These are phyloP conservation scores for Lindbergichthys nudifrons DNA, from an alignment of 2,797 vertebrate genomes.

Conservation along the genomic window DNA sequence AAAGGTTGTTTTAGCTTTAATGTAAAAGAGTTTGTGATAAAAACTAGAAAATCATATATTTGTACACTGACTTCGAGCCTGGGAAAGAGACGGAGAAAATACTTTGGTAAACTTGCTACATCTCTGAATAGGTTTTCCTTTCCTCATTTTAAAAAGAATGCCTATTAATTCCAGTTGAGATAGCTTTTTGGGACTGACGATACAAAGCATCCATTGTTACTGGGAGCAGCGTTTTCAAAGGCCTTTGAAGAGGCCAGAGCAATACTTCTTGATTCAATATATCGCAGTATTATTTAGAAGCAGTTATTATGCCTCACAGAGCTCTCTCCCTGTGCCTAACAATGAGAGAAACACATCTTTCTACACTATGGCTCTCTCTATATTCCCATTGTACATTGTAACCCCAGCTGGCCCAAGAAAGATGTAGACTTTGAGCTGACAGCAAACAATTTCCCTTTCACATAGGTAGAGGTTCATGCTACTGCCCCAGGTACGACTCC, in stretches of 20 bases:
- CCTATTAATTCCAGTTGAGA: conserved; percentile 89
- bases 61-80: conserved; percentile 11
- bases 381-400: conserved; percentile 11
- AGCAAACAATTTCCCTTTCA: conserved; percentile 20
- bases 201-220: conserved; percentile 86
- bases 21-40: conserved; percentile 3
- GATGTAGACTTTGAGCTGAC: conserved; percentile 26
- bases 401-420: background rate
- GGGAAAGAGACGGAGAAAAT: conserved; percentile 23
- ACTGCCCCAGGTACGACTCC: background rate
- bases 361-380: background rate
- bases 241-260: conserved; percentile 79
- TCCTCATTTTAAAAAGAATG: conserved; percentile 71
- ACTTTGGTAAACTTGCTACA: conserved; percentile 75
- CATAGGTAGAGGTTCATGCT: background rate
- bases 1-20: conserved; percentile 2
- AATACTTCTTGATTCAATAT: conserved; percentile 69
- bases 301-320: conserved; percentile 35
- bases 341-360: conserved; percentile 16
- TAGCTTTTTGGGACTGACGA: conserved; percentile 83
- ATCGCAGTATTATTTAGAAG: conserved; percentile 70
- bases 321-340: conserved; percentile 51
- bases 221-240: conserved; percentile 81
- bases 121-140: conserved; percentile 62
- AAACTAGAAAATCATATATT: conserved; percentile 39